Evolutionary conservation across 2,888 invertebrate species (phyloP).

Genomic region (Thysanoteuthis rhombus): DNA sequence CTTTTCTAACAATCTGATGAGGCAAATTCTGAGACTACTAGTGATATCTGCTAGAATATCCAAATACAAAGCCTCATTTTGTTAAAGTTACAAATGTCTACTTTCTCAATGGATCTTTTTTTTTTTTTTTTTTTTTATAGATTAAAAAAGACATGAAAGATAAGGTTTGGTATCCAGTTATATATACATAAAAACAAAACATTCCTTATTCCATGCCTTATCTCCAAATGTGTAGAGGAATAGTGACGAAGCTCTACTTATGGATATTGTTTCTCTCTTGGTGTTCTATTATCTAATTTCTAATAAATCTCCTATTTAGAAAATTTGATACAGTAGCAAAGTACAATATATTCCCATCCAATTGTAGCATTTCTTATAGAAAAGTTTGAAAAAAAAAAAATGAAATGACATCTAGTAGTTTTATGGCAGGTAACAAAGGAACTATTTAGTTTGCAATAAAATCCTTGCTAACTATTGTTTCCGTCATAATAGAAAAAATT

Average conservation of each 20-base stretch:
- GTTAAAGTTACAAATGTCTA: not conserved
- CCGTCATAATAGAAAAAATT: too few species aligned
- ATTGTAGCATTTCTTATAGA: too few species aligned
- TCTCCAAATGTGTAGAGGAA: not conserved
- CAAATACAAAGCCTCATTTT: not conserved
- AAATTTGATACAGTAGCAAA: not conserved
- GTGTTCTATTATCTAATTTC: not conserved
- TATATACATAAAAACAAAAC: not conserved
- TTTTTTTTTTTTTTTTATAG: not conserved
- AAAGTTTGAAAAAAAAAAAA: too few species aligned
- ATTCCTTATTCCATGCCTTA: not conserved
- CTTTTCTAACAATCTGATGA: not conserved
- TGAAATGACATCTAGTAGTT: too few species aligned
- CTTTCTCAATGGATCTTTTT: not conserved
- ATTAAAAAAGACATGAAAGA: not conserved
- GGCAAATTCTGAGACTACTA: not conserved
- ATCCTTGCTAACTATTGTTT: too few species aligned
- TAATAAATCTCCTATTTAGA: not conserved
- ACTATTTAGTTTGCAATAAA: too few species aligned
- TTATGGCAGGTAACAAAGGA: too few species aligned
- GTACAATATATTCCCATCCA: not conserved
- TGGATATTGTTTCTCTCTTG: not conserved
- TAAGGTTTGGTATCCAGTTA: not conserved
- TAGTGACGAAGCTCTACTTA: not conserved
- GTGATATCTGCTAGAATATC: not conserved